Percentiles rank a stretch among this genome's conserved stretches.
These are phyloP conservation scores for Mystacornis crossleyi DNA, from an alignment of 2,113 vertebrate species.

Conservation along the genomic window DNA sequence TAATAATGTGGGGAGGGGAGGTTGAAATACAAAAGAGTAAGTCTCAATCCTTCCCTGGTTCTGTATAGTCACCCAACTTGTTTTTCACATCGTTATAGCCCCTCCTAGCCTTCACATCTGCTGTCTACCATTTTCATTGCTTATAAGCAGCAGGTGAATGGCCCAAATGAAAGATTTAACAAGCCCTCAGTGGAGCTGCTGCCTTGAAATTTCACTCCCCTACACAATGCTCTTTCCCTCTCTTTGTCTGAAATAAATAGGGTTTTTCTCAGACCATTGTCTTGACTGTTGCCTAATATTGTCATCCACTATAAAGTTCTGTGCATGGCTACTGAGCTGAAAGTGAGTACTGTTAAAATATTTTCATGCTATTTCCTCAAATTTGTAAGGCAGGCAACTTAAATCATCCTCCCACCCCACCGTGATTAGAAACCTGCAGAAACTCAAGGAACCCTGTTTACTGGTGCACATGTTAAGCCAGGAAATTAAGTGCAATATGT, in stretches of 20 bases:
- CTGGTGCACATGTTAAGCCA: background rate
- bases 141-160: constrained; percentile 70
- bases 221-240: constrained; percentile 9
- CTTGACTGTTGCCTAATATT: constrained; percentile 11
- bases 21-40: constrained; percentile 9
- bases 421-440: background rate
- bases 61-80: constrained; percentile 35
- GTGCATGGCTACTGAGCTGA: background rate
- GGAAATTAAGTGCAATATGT: background rate
- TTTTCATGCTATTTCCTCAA: constrained; percentile 11
- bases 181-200: constrained; percentile 51
- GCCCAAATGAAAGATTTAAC: constrained; percentile 73
- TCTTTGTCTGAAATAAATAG: constrained; percentile 40
- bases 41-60: background rate
- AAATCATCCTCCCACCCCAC: background rate
- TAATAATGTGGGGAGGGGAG: background rate
- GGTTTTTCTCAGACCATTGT: background rate
- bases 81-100: constrained; percentile 65
- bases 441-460: background rate
- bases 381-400: background rate
- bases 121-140: constrained; percentile 68
- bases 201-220: constrained; percentile 49
- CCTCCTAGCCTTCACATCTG: constrained; percentile 70
- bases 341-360: constrained; percentile 12
- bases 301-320: background rate